phyloP scores from a whole-genome alignment of 2,113 vertebrate genomes.

The Montifringilla adamsi region DNA sequence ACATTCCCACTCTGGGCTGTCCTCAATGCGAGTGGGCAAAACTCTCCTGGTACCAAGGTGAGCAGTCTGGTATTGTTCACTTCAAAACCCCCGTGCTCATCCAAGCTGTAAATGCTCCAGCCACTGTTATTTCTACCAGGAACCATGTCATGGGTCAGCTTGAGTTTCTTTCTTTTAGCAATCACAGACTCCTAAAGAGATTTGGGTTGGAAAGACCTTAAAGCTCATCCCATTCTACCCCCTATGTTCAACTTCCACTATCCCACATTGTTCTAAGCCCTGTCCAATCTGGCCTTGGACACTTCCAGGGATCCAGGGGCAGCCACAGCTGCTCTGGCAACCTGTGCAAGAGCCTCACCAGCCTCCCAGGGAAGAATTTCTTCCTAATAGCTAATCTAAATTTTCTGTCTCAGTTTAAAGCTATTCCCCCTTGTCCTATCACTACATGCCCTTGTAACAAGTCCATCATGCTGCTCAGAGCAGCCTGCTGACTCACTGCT shows the following conservation, averaged over 20 bases:
- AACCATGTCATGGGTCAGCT: accelerated
- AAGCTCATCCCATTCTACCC: not conserved
- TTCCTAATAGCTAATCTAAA: not conserved
- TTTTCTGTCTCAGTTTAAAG: not conserved
- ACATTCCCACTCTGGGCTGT: not conserved
- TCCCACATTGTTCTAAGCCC: not conserved
- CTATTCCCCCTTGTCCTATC: not conserved
- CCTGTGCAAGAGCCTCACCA: not conserved
- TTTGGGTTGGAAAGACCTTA: not conserved
- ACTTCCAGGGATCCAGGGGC: not conserved
- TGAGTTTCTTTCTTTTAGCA: not conserved
- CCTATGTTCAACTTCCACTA: not conserved
- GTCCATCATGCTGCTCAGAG: not conserved
- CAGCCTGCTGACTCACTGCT: not conserved
- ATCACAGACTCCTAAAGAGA: not conserved
- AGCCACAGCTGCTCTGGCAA: not conserved
- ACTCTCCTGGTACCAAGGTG: not conserved
- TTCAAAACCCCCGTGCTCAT: not conserved
- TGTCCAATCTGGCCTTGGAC: not conserved
- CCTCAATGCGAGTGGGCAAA: not conserved
- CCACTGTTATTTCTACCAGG: not conserved
- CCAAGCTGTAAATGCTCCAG: not conserved
- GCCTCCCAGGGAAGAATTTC: not conserved
- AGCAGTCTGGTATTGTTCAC: not conserved
- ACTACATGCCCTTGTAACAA: not conserved